Evolutionary conservation across 2,797 vertebrate species (phyloP), one percentile per base, ranked within the genome.

Genomic region (Fundulus diaphanus): DNA sequence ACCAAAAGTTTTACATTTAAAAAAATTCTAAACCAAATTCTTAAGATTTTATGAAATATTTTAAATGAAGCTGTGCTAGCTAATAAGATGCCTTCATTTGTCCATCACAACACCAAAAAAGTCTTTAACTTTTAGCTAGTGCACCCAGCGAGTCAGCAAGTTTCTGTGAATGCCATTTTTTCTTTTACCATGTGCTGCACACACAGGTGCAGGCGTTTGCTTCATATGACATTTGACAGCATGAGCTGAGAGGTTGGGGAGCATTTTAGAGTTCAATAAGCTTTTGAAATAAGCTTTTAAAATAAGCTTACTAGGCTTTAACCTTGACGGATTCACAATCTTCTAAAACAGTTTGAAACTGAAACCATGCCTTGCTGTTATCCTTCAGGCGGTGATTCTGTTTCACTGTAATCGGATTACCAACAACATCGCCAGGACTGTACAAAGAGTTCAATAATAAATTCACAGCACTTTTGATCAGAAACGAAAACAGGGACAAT

Each of bases 391-490:
- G 79, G 76, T 73, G 84, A 79, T 80, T 69, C 40, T 56, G 80
- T 76, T 73, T 85, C 84, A 87, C 88, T 70, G 77, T 52, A 65
- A 77, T 82, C 80, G 48, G 76, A 73, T 77, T 46, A 68, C 56
- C 79, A 77, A 85, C 76, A 88, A 44, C 48, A 76, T 84, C 57
- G 87, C 68, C 82, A 82, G 31, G 61, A 80, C 83, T 83, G 86
- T 79, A 88, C 82, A 85, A 77, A 73, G 66, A 82, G 80, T 77
- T 85, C 79, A 90, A 89, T 27, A 90, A 93, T 70, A 87, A 93
- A 94, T 95, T 96, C 95, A 96, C 95, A 96, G 94, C 94, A 94
- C 94, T 90, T 92, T 83, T 81, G 87, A 89, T 83, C 84, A 90
- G 89, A 87, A 93, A 90, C 84, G n/a, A n/a, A 91, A 87, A 73